Conservation (phyloP, 1,140 invertebrate genomes). For the Grapholita molesta region DNA sequence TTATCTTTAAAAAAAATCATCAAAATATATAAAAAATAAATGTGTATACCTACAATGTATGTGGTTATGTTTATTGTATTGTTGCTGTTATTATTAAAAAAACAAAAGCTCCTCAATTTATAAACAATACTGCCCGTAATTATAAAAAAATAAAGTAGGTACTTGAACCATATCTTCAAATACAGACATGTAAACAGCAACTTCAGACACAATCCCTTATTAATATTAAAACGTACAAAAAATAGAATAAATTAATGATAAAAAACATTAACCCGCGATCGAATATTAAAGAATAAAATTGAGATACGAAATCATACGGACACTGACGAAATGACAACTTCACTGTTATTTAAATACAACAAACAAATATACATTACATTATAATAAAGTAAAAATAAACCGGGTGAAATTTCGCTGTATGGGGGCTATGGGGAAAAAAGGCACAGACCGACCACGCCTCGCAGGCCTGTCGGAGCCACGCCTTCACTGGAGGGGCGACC, state of each 20-base stretch:
- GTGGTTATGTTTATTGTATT: too few relatives aligned
- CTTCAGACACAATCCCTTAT: not conserved
- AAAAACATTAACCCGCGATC: not conserved
- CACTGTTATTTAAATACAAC: slow-evolving; percentile 47
- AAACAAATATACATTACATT: slow-evolving; percentile 54
- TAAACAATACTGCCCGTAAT: too few relatives aligned
- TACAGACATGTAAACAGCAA: not conserved
- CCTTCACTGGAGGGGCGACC: slow-evolving; percentile 38
- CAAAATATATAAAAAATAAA: too few relatives aligned
- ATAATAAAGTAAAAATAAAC: slow-evolving; percentile 60
- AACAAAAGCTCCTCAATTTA: too few relatives aligned
- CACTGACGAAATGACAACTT: slow-evolving; percentile 48
- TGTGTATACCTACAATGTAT: too few relatives aligned
- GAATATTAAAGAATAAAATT: slow-evolving; percentile 38
- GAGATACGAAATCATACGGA: slow-evolving; percentile 40
- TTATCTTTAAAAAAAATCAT: too few relatives aligned
- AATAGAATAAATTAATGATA: slow-evolving; percentile 6
- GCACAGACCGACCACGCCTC: slow-evolving; percentile 32
- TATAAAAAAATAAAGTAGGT: not conserved
- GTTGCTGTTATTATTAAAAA: too few relatives aligned
- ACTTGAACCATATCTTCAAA: not conserved
- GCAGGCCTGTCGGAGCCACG: slow-evolving; percentile 33
- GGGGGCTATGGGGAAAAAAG: slow-evolving; percentile 43
- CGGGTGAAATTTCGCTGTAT: slow-evolving; percentile 30
- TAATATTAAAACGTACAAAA: not conserved